These are phyloP conservation scores for Endomychus coccineus DNA, from an alignment of 2,888 invertebrate genomes.

Conservation along the genomic window DNA sequence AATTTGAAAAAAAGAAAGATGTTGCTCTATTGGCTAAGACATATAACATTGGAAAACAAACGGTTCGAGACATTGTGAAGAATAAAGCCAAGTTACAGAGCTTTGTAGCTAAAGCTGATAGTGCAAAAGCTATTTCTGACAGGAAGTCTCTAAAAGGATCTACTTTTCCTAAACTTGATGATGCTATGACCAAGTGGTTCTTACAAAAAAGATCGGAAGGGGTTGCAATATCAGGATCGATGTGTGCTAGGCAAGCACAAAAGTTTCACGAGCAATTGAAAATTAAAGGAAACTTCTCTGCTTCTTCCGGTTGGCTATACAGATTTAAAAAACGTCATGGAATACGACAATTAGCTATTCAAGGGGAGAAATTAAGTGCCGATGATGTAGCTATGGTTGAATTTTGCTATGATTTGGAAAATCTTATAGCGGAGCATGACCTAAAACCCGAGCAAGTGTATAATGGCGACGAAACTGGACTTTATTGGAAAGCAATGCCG, in stretches of 20 bases:
- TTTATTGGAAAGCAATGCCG: conserved; percentile 14
- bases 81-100: conserved; percentile 10
- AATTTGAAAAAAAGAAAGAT: too few relatives aligned
- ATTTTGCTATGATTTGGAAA: conserved; percentile 17
- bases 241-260: conserved; percentile 23
- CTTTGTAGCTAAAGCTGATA: too few relatives aligned
- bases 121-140: conserved; percentile 13
- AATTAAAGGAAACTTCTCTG: conserved; percentile 21
- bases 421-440: conserved; percentile 6
- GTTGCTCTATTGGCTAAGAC: too few relatives aligned
- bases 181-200: conserved; percentile 15
- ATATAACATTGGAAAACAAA: too few relatives aligned
- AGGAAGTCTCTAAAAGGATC: conserved; percentile 16
- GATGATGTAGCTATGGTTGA: conserved; percentile 16
- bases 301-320: conserved; percentile 26
- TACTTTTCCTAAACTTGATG: conserved; percentile 17
- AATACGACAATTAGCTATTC: conserved; percentile 16
- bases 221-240: conserved; percentile 23
- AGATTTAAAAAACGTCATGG: conserved; percentile 13
- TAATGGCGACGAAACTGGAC: conserved; percentile 16
- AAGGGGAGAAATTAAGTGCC: conserved; percentile 17
- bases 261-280: too few relatives aligned
- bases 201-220: conserved; percentile 16
- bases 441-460: conserved; percentile 15
- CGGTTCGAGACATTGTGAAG: too few relatives aligned